phyloP scores from a whole-genome alignment of 23 tunicate genomes.

The Trididemnum clinides region DNA sequence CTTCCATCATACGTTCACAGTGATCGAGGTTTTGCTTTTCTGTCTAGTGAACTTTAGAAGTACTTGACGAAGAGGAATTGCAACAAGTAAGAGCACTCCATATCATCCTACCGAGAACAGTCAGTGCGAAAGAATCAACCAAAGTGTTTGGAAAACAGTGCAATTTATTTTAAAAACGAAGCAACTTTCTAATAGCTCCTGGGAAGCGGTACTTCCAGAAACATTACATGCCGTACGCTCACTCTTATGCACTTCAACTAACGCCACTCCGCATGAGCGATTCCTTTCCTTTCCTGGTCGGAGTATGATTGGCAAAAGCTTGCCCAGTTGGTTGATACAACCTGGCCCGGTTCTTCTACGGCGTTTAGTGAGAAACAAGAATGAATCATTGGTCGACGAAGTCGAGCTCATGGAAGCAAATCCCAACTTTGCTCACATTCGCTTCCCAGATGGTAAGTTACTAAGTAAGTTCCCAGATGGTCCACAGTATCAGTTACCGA shows the following conservation, averaged over 20 bases:
- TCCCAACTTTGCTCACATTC: conserved; percentile 13
- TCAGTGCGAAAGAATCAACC: not conserved
- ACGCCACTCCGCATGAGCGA: conserved; percentile 12
- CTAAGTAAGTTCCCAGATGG: too few relatives aligned
- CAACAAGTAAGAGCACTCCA: conserved; percentile 25
- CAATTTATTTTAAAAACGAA: not conserved
- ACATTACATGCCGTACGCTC: not conserved
- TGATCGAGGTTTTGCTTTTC: conserved; percentile 33
- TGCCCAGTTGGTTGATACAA: conserved; percentile 24
- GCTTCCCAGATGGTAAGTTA: not conserved
- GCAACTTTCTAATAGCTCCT: not conserved
- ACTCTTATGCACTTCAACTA: conserved; percentile 23
- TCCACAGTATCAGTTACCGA: too few relatives aligned
- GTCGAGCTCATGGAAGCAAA: conserved; percentile 28
- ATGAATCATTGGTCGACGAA: not conserved
- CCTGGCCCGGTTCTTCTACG: conserved; percentile 20
- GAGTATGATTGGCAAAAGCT: not conserved
- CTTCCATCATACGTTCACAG: not conserved
- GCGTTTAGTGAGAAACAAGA: not conserved
- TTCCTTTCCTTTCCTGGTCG: conserved; percentile 3
- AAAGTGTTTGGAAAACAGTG: not conserved
- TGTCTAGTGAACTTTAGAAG: conserved; percentile 19
- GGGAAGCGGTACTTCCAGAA: conserved; percentile 21
- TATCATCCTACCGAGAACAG: not conserved
- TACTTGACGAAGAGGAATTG: conserved; percentile 9